Evolutionary conservation across 53 echinoderm and acorn worm species (phyloP).

Genomic region (Astropecten irregularis): DNA sequence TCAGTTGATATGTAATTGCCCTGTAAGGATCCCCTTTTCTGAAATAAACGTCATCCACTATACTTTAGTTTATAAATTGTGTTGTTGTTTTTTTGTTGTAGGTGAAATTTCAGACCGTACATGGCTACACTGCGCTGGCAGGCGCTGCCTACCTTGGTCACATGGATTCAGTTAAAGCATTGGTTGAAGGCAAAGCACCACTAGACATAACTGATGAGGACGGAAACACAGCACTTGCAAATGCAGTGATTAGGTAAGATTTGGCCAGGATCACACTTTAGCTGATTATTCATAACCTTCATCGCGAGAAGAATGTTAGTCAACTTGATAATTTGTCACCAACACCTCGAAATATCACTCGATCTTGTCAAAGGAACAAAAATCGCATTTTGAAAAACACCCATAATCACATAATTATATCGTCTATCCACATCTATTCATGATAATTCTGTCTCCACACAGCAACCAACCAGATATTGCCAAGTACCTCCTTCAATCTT

Average conservation of each 20-base stretch:
- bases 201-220: conserved; percentile 62
- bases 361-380: too few species aligned
- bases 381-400: too few species aligned
- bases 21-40: too few species aligned
- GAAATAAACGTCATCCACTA: too few species aligned
- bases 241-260: conserved; percentile 68
- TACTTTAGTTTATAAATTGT: too few species aligned
- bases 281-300: too few species aligned
- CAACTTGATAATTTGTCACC: too few species aligned
- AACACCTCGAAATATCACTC: too few species aligned
- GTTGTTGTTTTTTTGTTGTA: background rate
- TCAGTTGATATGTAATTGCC: too few species aligned
- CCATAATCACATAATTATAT: background rate
- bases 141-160: conserved; percentile 64
- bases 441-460: too few species aligned
- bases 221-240: conserved; percentile 69
- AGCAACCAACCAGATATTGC: conserved; percentile 76
- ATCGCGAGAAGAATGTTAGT: too few species aligned
- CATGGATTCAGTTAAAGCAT: conserved; percentile 49
- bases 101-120: conserved; percentile 15
- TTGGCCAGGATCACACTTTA: too few species aligned
- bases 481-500: conserved; percentile 21
- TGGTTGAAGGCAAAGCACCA: conserved; percentile 45
- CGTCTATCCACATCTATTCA: background rate
- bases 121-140: conserved; percentile 55